phyloP scores from a whole-genome alignment of 1,140 invertebrate species.

The Lordiphosa stackelbergi region DNA sequence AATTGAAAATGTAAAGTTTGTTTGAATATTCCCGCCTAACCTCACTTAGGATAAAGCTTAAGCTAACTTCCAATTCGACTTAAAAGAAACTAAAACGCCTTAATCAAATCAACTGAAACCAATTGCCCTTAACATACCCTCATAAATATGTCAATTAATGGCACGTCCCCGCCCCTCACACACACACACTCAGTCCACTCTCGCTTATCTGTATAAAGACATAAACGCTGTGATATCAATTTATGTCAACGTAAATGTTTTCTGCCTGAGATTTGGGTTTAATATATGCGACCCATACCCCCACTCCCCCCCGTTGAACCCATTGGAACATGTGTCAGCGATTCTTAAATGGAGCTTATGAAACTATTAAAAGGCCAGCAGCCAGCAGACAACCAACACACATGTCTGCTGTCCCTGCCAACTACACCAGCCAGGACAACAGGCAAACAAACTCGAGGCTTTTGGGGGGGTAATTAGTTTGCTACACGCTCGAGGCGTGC shows the following conservation, averaged over 20 bases:
- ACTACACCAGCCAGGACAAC: slow-evolving; percentile 15
- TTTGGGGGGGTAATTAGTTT: slow-evolving; percentile 68
- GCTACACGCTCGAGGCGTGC: slow-evolving; percentile 66
- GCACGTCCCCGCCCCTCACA: slow-evolving; percentile 14
- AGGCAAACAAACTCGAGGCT: slow-evolving; percentile 45
- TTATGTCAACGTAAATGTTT: slow-evolving; percentile 69
- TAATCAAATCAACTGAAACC: slow-evolving; percentile 59
- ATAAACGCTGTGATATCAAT: slow-evolving; percentile 74
- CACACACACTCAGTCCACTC: slow-evolving; percentile 6
- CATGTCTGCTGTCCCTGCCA: slow-evolving; percentile 32
- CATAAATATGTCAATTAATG: slow-evolving; percentile 76
- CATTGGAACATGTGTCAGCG: slow-evolving; percentile 72
- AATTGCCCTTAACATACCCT: slow-evolving; percentile 58
- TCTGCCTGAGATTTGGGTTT: slow-evolving; percentile 35
- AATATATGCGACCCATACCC: slow-evolving; percentile 49
- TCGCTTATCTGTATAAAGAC: slow-evolving; percentile 67
- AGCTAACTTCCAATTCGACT: too few species aligned
- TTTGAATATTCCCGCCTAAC: too few species aligned
- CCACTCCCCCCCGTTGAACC: slow-evolving; percentile 31
- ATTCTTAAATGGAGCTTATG: slow-evolving; percentile 77
- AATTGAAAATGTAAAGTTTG: too few species aligned
- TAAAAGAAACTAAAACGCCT: slow-evolving; percentile 19
- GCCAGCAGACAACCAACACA: slow-evolving; percentile 27
- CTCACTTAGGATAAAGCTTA: too few species aligned
- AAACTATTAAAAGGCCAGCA: slow-evolving; percentile 74